Conservation (phyloP, 1,140 invertebrate genomes). For the Achroia grisella region DNA sequence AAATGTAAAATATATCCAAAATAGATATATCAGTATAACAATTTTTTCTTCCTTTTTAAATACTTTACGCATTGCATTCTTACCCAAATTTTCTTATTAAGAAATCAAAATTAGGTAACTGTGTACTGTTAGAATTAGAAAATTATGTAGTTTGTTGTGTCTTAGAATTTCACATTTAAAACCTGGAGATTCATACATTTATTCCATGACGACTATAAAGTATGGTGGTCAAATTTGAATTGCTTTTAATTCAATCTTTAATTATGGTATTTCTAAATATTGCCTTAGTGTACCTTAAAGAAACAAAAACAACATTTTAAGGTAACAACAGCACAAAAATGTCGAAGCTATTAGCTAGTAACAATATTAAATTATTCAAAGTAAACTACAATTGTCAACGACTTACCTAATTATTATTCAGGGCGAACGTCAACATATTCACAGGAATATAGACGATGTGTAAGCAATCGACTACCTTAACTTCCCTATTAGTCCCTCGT, state of each 20-base stretch:
- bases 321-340: neutral
- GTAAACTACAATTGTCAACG: neutral
- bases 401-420: slow-evolving; percentile 37
- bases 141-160: no score
- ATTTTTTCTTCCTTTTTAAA: neutral
- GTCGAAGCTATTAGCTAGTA: no score
- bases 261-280: neutral
- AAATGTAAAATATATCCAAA: neutral
- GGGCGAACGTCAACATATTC: slow-evolving; percentile 19
- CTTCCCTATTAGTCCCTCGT: slow-evolving; percentile 33
- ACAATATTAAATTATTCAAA: slow-evolving; percentile 1
- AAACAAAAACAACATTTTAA: neutral
- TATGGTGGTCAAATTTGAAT: no score
- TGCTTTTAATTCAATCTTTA: no score
- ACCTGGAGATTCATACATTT: no score
- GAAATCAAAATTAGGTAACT: no score
- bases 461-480: slow-evolving; percentile 18
- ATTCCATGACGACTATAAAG: no score
- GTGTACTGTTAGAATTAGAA: no score
- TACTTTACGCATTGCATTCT: neutral
- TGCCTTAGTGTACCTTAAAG: neutral
- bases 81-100: no score
- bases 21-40: neutral
- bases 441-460: slow-evolving; percentile 24
- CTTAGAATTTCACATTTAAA: no score